phyloP scores from a whole-genome alignment of 2,113 vertebrate genomes.

The Hoplias malabaricus region DNA sequence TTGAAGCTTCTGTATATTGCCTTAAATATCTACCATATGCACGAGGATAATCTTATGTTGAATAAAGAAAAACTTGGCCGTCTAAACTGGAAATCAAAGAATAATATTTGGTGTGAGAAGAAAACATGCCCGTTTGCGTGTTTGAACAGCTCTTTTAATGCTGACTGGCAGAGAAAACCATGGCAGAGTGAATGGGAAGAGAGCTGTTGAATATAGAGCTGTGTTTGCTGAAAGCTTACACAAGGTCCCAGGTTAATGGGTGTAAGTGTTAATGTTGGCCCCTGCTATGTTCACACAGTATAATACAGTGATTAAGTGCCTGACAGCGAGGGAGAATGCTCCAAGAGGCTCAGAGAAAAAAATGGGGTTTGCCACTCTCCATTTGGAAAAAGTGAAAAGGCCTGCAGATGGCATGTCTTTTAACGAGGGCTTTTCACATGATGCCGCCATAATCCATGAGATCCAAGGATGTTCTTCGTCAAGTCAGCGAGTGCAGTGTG shows the following conservation, averaged over 20 bases:
- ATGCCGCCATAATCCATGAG: slow-evolving; percentile 62
- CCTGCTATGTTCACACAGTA: slow-evolving; percentile 53
- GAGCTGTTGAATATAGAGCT: slow-evolving; percentile 54
- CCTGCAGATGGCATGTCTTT: slow-evolving; percentile 59
- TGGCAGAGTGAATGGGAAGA: neutral
- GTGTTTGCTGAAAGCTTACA: slow-evolving; percentile 60
- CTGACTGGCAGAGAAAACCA: neutral
- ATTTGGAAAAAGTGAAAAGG: slow-evolving; percentile 66
- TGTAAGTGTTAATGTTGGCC: slow-evolving; percentile 74
- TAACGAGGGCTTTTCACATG: slow-evolving; percentile 62
- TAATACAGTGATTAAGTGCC: slow-evolving; percentile 71
- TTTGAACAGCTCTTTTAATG: slow-evolving; percentile 4
- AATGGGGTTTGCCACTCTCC: slow-evolving; percentile 46
- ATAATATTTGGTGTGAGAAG: neutral
- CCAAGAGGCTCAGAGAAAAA: slow-evolving; percentile 50
- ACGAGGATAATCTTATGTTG: too few relatives aligned
- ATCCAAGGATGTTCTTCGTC: slow-evolving; percentile 51
- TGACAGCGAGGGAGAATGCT: slow-evolving; percentile 55
- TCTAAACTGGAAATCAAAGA: too few relatives aligned
- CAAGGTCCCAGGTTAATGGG: slow-evolving; percentile 66
- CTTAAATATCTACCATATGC: too few relatives aligned
- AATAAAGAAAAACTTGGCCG: too few relatives aligned
- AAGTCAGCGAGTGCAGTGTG: slow-evolving; percentile 23
- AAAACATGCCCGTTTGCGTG: neutral
- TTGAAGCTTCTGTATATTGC: too few relatives aligned